These are phyloP conservation scores for Burhinus oedicnemus DNA, from an alignment of 2,113 vertebrate species.

Conservation along the genomic window DNA sequence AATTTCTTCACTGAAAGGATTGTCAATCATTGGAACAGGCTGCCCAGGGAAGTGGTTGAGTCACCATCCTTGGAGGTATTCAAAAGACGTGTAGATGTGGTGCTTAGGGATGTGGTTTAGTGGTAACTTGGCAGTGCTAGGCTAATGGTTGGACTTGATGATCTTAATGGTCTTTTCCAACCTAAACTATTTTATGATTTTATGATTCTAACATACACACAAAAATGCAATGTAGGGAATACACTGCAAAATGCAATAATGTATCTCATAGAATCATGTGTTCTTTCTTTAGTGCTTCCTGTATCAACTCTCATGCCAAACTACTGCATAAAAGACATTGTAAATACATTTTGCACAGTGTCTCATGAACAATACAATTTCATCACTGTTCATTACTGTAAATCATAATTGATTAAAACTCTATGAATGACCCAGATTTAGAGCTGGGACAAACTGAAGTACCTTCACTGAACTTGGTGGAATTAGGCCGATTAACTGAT, in stretches of 20 bases:
- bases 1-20: too few species aligned
- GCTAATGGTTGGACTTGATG: too few species aligned
- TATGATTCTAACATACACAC: background rate
- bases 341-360: background rate
- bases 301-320: background rate
- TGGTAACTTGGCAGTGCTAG: too few species aligned
- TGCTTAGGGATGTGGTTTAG: too few species aligned
- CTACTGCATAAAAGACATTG: background rate
- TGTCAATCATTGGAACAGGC: too few species aligned
- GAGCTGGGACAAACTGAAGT: background rate
- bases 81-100: too few species aligned
- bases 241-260: background rate
- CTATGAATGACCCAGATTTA: background rate
- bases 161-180: too few species aligned
- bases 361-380: background rate
- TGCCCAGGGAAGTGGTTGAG: too few species aligned
- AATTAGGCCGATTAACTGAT: background rate
- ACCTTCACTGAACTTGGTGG: background rate
- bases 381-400: background rate
- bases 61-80: too few species aligned
- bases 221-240: background rate
- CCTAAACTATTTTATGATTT: too few species aligned
- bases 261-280: background rate
- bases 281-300: background rate
- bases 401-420: background rate